Conservation (phyloP, 2,113 vertebrate species). For the Todiramphus chloris region DNA sequence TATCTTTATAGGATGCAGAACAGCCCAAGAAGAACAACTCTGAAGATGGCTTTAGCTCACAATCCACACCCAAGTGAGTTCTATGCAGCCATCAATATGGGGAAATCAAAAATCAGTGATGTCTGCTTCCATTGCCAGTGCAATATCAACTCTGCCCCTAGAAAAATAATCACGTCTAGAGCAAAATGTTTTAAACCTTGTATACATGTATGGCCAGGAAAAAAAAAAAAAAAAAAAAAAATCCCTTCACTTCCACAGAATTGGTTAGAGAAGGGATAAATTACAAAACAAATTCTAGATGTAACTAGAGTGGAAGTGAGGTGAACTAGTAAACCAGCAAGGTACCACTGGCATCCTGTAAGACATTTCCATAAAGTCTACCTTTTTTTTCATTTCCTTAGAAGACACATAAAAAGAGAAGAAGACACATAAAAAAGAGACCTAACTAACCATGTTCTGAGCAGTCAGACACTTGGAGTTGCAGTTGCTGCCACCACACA, state of each 20-base stretch:
- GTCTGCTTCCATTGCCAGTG: background rate
- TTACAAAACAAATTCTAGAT: conserved; percentile 12
- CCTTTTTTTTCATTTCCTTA: background rate
- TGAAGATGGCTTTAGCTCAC: background rate
- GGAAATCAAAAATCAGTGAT: background rate
- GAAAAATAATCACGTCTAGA: background rate
- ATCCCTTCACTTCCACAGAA: background rate
- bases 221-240: background rate
- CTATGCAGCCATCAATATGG: background rate
- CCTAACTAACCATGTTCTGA: background rate
- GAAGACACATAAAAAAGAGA: background rate
- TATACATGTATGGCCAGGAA: background rate
- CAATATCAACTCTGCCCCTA: background rate
- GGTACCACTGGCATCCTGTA: background rate
- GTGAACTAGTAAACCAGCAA: background rate
- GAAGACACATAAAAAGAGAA: background rate
- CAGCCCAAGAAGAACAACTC: background rate
- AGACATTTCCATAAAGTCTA: background rate
- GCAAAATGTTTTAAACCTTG: background rate
- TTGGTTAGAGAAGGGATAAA: background rate
- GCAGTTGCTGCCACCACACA: background rate
- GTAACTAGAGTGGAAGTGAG: conserved; percentile 8
- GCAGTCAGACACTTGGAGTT: background rate
- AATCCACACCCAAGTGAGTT: background rate
- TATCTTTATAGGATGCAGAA: background rate